A percentile compares a stretch with the other conserved stretches of the same genome.
phyloP scores from a whole-genome alignment of 2,113 vertebrate genomes.

The Arenaria interpres region DNA sequence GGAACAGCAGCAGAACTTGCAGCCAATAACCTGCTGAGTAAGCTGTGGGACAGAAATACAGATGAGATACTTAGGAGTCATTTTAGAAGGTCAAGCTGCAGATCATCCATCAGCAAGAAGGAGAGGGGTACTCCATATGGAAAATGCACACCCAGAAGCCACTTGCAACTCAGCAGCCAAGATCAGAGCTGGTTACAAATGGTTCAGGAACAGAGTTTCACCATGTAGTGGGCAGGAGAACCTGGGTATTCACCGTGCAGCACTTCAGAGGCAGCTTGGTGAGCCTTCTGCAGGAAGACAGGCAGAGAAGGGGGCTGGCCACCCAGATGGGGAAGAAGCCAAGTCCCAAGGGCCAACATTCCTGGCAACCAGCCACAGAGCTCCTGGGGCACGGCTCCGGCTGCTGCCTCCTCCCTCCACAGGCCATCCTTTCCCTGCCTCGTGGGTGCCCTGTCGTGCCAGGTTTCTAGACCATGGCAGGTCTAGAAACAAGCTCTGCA shows the following conservation, averaged over 20 bases:
- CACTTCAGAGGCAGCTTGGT: background rate
- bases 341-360: background rate
- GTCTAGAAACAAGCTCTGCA: background rate
- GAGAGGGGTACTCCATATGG: background rate
- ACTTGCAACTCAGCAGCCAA: background rate
- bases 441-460: background rate
- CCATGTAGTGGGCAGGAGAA: background rate
- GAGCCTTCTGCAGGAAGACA: background rate
- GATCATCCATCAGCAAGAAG: background rate
- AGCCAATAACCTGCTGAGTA: background rate
- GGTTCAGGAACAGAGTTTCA: background rate
- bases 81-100: background rate
- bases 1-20: background rate
- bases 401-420: background rate
- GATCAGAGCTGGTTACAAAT: background rate
- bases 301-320: background rate
- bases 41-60: background rate
- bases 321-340: background rate
- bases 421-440: background rate
- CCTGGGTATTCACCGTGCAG: background rate
- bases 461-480: no score
- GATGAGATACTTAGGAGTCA: background rate
- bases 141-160: background rate
- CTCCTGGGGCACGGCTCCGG: fast-evolving
- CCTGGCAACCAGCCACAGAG: background rate